Base-by-base conservation (phyloP, 92 coral and sea anemone genomes). In the Umimayanthus chanpuru region DNA sequence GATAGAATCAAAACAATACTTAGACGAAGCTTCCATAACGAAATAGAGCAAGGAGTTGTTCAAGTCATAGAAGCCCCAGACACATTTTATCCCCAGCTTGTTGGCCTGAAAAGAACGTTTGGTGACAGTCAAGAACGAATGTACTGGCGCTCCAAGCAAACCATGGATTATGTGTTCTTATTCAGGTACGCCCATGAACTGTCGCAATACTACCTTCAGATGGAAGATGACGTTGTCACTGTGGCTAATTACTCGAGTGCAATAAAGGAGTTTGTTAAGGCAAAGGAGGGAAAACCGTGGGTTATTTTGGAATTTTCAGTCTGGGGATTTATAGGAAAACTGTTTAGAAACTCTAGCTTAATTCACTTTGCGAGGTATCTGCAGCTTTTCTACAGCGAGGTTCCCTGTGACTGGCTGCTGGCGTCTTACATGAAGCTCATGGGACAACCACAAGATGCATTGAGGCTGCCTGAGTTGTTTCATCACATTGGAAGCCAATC, bases 91-190 rank as follows among this genome's bases (percentile, higher is more conserved):
- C 97, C 99, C 11, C 93, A 84, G 44, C 93, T 97, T 61, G 82
- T 21, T 11, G 98, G 95, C n/a, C 80, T 97, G 5, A 72, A 67
- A 61, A 53, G 76, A 64, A 96, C 98, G 3, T 86, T 81, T 4
- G 86, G 77, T 2, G 98, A 97, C 80, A 79, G 89, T 4, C 95
- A 83, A 16, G 90, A 94, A 20, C 77, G 97, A 82, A 90, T 97
- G 93, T 93, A 88, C 72, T 97, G 99, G 99, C 97, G 99, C 4
- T 94, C 99, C 0, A 97, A 97, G 74, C 99, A 97, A 66, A 76
- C 78, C 77, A 93, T 97, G 77, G 99, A 97, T 40, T 97, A 96
- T 53, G 97, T 91, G 11, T 97, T 92, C 55, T 76, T 97, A 39
- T 91, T 97, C 88, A 81, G 88, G 44, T 97, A 95, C 89, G 83